These are phyloP conservation scores for Myotis vivesi DNA, from an alignment of 2,797 vertebrate genomes.

Conservation along the genomic window DNA sequence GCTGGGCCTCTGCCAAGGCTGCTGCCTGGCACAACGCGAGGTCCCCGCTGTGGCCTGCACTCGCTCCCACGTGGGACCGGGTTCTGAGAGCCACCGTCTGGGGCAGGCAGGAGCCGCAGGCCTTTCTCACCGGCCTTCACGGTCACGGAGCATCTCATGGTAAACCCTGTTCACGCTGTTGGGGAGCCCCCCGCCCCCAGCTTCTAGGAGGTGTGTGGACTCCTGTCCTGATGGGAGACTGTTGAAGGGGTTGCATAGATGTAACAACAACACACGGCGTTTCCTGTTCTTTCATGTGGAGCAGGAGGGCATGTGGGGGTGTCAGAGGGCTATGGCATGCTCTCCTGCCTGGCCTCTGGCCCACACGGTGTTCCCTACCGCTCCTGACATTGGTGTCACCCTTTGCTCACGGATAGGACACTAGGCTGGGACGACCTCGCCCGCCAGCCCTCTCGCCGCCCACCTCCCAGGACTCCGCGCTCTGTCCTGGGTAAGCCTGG, in stretches of 20 bases:
- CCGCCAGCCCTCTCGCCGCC: accelerated
- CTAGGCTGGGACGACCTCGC: not conserved
- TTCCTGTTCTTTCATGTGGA: not conserved
- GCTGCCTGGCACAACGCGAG: too few relatives aligned
- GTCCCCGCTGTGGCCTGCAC: too few relatives aligned
- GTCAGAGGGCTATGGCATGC: too few relatives aligned
- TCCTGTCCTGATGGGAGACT: not conserved
- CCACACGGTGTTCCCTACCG: not conserved
- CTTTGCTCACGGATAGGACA: not conserved
- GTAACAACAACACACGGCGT: not conserved
- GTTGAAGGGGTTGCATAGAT: too few relatives aligned
- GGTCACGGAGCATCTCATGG: accelerated
- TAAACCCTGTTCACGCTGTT: not conserved
- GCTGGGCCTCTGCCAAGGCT: too few relatives aligned
- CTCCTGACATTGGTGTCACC: not conserved
- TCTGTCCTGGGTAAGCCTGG: too few relatives aligned
- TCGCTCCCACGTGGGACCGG: too few relatives aligned
- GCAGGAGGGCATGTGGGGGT: too few relatives aligned
- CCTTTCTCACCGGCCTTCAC: too few relatives aligned
- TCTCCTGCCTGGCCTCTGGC: not conserved
- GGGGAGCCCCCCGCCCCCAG: not conserved
- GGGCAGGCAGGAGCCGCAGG: accelerated
- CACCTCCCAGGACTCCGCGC: not conserved
- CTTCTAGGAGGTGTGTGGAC: accelerated
- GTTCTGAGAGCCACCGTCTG: too few relatives aligned